phyloP scores from a whole-genome alignment of 2,888 invertebrate genomes.

The Iselma pallidipennis region DNA sequence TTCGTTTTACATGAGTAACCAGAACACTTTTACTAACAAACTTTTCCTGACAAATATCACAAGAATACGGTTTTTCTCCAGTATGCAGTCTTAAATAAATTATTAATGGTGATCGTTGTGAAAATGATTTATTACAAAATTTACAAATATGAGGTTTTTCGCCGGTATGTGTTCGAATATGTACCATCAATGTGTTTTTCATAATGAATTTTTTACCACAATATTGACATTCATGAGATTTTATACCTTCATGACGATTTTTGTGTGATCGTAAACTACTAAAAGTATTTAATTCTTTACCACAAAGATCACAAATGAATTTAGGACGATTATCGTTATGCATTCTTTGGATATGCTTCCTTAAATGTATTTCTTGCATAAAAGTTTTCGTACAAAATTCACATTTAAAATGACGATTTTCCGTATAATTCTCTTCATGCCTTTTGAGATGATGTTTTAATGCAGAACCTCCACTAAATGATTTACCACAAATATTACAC shows the following conservation, averaged over 20 bases:
- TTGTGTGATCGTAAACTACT: slow-evolving; percentile 5
- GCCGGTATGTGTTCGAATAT: not conserved
- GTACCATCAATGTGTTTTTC: too few relatives aligned
- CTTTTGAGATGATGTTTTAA: slow-evolving; percentile 43
- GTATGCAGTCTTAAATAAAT: not conserved
- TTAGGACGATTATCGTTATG: slow-evolving; percentile 16
- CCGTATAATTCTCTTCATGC: slow-evolving; percentile 41
- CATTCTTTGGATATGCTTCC: slow-evolving; percentile 37
- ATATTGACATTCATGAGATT: slow-evolving; percentile 3
- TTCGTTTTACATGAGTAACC: not conserved
- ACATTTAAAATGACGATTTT: slow-evolving; percentile 30
- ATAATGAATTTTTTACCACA: too few relatives aligned
- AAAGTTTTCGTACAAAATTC: too few relatives aligned
- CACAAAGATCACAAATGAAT: slow-evolving; percentile 6
- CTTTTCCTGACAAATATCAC: not conserved
- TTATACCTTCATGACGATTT: slow-evolving; percentile 1
- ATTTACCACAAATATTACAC: too few relatives aligned
- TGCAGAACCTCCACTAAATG: too few relatives aligned
- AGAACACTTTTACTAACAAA: not conserved
- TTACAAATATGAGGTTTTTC: not conserved
- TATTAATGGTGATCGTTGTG: not conserved
- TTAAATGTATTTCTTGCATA: too few relatives aligned
- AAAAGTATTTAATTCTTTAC: slow-evolving; percentile 2
- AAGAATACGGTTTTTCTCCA: not conserved
- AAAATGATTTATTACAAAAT: not conserved